Evolutionary conservation across 2,888 invertebrate species (phyloP).

Genomic region (Cephus rjabovi): DNA sequence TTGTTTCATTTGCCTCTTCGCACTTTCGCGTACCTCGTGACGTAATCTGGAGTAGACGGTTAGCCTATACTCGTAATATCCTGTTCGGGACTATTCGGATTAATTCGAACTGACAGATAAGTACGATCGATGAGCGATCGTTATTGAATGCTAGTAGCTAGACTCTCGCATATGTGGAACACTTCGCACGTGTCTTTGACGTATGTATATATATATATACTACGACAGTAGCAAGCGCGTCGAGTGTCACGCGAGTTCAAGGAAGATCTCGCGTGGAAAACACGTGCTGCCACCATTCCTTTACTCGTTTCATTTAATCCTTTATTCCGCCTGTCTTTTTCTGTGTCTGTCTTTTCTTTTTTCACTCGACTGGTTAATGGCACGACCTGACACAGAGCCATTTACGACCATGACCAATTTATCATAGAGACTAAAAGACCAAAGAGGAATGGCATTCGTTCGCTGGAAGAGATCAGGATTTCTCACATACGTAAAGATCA

Average conservation of each 20-base stretch:
- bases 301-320: not conserved
- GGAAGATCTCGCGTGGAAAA: not conserved
- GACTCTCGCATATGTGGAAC: not conserved
- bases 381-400: not conserved
- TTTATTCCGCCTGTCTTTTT: not conserved
- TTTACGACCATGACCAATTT: not conserved
- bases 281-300: not conserved
- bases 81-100: not conserved
- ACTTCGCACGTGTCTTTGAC: not conserved
- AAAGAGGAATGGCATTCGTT: not conserved
- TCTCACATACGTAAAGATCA: not conserved
- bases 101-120: not conserved
- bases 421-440: not conserved
- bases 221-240: slow-evolving; percentile 15
- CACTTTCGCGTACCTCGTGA: not conserved
- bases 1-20: not conserved
- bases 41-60: not conserved
- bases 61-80: not conserved
- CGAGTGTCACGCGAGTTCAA: slow-evolving; percentile 23
- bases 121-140: not conserved
- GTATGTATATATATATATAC: not conserved
- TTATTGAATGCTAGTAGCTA: not conserved
- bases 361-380: not conserved
- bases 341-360: not conserved
- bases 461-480: not conserved